Percentiles rank a stretch among this genome's conserved stretches.
These are phyloP conservation scores for Eubucco bourcierii DNA, from an alignment of 2,113 vertebrate genomes.

Conservation along the genomic window DNA sequence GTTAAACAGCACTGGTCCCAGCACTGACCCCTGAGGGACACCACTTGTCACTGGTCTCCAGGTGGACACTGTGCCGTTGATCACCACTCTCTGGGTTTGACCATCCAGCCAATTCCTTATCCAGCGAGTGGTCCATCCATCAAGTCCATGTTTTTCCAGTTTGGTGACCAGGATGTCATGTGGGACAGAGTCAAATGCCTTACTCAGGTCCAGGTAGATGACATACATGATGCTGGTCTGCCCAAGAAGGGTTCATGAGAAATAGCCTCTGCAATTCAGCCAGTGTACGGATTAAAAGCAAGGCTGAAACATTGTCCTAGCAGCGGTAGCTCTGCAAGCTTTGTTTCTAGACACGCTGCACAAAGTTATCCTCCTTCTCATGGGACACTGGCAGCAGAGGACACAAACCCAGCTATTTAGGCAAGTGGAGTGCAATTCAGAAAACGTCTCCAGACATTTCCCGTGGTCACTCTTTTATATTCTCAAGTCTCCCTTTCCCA, in stretches of 20 bases:
- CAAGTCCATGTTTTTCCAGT: too few relatives aligned
- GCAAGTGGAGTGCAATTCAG: background rate
- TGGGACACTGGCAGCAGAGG: background rate
- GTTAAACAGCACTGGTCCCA: too few relatives aligned
- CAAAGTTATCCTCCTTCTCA: background rate
- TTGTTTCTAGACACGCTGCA: background rate
- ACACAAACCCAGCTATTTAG: background rate
- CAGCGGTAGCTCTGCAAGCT: background rate
- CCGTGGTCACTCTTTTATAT: rapidly evolving
- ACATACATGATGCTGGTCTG: background rate
- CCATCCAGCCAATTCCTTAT: too few relatives aligned
- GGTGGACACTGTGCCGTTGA: too few relatives aligned
- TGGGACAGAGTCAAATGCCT: too few relatives aligned
- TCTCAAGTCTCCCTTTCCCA: background rate
- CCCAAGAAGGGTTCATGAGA: background rate
- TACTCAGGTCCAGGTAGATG: too few relatives aligned
- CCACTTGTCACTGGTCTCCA: too few relatives aligned
- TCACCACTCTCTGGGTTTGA: too few relatives aligned
- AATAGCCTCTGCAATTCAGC: background rate
- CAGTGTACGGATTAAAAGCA: rapidly evolving
- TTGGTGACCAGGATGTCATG: too few relatives aligned
- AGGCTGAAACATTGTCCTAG: rapidly evolving
- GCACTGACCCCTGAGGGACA: too few relatives aligned
- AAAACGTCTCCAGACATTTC: background rate
- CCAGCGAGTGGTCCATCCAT: too few relatives aligned